Evolutionary conservation across 1,140 invertebrate genomes (phyloP), one percentile per base, ranked within the genome.

Genomic region (Chrysopa pallens): DNA sequence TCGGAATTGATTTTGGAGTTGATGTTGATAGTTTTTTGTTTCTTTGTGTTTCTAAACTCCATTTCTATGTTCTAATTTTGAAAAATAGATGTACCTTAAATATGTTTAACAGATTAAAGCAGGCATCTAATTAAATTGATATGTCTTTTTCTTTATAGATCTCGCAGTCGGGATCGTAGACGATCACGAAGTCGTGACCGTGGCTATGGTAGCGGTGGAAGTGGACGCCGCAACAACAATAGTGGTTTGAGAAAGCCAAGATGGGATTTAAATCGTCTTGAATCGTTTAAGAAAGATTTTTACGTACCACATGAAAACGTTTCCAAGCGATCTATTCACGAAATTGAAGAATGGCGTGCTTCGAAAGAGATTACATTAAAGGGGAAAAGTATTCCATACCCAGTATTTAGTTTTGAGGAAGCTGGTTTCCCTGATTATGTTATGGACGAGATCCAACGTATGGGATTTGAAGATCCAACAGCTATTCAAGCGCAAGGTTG

Each of bases 211-310:
- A 63, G 71, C 15, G 56, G 64, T 40, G 66, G 68, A 15, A 67
- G 70, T 14, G 64, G 75, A 52, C 42, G 58, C 38, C 43, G 57
- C 44, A 67, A 63, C 45, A 65, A 67, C 49, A 63, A 67, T 11
- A 67, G 69, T 35, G 62, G 55, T 53, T 51, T 72, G 23, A 57
- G 79, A 29, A 83, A 80, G 64, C 78, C 81, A 6, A 70, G 76
- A 54, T 86, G 83, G 84, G 73, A 81, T 56, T 44, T 73, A 45
- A 65, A 57, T 39, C 70, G 78, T 45, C 61, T 94, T 6, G 79
- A 80, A 43, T 80, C 85, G 6, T 92, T 95, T 62, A 84, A 89
- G 55, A 94, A 94, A 67, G 84, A 92, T 55, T 95, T 95, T 57
- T 95, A 94, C 58, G 63, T 79, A 47, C 86, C 89, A 38, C 78